Conservation (phyloP, 2,888 invertebrate species). For the Luperina nickerlii region DNA sequence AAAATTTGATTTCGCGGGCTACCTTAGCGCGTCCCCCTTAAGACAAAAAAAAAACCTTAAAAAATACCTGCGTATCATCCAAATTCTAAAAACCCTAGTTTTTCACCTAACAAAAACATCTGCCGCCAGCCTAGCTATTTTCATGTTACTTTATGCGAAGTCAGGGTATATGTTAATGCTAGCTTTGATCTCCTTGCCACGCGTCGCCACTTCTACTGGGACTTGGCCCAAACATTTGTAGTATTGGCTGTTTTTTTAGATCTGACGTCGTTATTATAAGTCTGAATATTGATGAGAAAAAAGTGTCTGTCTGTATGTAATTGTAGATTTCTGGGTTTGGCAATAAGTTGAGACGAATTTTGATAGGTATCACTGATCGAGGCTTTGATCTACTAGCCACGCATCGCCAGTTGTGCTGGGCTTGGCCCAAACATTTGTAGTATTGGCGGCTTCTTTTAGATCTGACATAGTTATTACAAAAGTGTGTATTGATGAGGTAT, state of each 20-base stretch:
- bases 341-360: background rate
- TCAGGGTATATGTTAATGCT: constrained; percentile 74
- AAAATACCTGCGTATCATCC: background rate
- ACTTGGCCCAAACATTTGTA: constrained; percentile 60
- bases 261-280: constrained; percentile 24
- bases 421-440: constrained; percentile 58
- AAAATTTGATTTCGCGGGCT: no score
- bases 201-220: constrained; percentile 64
- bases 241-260: constrained; percentile 44
- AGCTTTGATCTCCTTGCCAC: constrained; percentile 77
- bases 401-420: constrained; percentile 61
- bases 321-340: background rate
- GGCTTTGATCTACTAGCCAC: constrained; percentile 57
- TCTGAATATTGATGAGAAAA: constrained; percentile 34
- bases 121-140: constrained; percentile 43
- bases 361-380: background rate
- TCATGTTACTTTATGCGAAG: constrained; percentile 70
- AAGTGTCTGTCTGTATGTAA: background rate
- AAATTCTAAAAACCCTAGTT: background rate
- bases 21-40: background rate
- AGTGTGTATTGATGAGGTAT: constrained; percentile 28
- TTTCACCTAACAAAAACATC: constrained; percentile 42
- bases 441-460: constrained; percentile 34
- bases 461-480: constrained; percentile 18
- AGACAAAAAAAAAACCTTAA: background rate